phyloP scores from a whole-genome alignment of 2,888 invertebrate species.

The Melanostoma mellinum region DNA sequence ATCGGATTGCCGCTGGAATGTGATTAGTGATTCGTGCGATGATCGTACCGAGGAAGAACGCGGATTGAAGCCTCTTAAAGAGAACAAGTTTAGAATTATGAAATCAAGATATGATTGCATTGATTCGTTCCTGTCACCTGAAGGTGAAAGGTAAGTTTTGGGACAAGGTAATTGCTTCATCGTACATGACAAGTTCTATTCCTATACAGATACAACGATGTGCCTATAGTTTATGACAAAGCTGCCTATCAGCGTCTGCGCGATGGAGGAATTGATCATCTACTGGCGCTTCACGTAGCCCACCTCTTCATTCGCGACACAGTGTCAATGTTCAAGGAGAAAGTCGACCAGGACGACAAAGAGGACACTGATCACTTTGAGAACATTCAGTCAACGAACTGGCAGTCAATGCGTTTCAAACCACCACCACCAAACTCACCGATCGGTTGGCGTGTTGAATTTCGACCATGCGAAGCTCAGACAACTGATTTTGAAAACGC shows the following conservation, averaged over 20 bases:
- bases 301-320: constrained; percentile 99
- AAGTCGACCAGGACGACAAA: constrained; percentile 95
- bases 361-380: constrained; percentile 99
- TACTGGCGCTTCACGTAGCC: constrained; percentile 96
- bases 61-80: constrained; percentile 87
- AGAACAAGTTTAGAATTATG: constrained; percentile 91
- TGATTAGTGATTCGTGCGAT: constrained; percentile 97
- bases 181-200: not conserved
- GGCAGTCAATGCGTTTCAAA: constrained; percentile 99
- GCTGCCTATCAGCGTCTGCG: constrained; percentile 91
- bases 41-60: constrained; percentile 96
- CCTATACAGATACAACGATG: constrained; percentile 93
- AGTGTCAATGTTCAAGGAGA: constrained; percentile 96
- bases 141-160: constrained; percentile 86
- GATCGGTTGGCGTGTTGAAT: constrained; percentile 99
- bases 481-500: constrained; percentile 99
- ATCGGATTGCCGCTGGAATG: constrained; percentile 98
- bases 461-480: constrained; percentile 98
- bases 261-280: constrained; percentile 95
- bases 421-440: constrained; percentile 97
- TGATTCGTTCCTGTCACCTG: constrained; percentile 96
- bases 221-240: constrained; percentile 93
- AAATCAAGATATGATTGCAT: constrained; percentile 99
- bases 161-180: not conserved
- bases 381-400: constrained; percentile 99